Base-by-base conservation (phyloP, 2,113 vertebrate genomes). In the Brachypteracias leptosomus region DNA sequence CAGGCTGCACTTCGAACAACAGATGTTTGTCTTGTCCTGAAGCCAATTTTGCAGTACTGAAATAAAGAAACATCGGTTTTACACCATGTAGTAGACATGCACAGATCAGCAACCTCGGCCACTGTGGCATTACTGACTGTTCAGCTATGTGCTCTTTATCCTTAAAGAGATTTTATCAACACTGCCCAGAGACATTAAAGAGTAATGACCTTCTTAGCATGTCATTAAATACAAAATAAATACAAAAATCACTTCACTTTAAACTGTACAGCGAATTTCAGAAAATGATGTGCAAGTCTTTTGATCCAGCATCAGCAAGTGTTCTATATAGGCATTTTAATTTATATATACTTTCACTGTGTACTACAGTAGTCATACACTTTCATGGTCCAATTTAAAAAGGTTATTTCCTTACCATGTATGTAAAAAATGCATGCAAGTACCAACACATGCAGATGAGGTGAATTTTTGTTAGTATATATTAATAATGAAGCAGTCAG, bases 1-100 rank as follows among this genome's bases (percentile, higher is more conserved):
- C 99, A 72, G 99, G 99, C 70, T 99, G 98, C 47, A 99, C 99
- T 93, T 99, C 99, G 98, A 99, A 99, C 46, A 99, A 98, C 65
- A 99, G 98, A 96, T 99, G 99, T 93, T 99, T 99, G 91, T 98
- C 99, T 95, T 99, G 99, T 61, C 99, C 99, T 83, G 98, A 96
- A 76, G 98, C 98, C 35, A 99, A 96, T 86, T 98, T 99, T 92
- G 98, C 98, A 68, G 99, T 99, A 83, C 99, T 99, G 94, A 95
- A 98, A 97, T 36, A 88, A 87, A 97, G 76, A 66, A 86, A 82
- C 29, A 83, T 35, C 65, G 72, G 51, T 63, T 93, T 74, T 76
- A 79, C 0, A 3, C 7, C 52, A 33, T 2, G 6, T 47, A 57
- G 28, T 63, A 46, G 31, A 66, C 6, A 24, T 19, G 47, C 71